These are phyloP conservation scores for Sphecodes monilicornis DNA, from an alignment of 2,888 invertebrate genomes.

Conservation along the genomic window DNA sequence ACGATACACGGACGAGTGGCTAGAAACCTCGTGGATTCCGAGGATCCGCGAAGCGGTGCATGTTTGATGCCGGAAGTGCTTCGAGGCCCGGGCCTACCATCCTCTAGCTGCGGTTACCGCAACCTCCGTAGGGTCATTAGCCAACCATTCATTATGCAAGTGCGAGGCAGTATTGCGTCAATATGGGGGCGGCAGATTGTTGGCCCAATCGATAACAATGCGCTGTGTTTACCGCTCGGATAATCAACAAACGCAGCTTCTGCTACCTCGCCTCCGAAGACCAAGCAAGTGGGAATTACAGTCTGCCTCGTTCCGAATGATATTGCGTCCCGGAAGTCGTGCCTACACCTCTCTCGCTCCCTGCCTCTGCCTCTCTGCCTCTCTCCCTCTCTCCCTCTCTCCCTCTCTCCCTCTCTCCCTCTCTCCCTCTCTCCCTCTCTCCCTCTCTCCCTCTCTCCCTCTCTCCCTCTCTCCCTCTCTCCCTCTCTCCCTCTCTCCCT, in stretches of 20 bases:
- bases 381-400: too few species aligned
- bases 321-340: slow-evolving; percentile 70
- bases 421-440: background rate
- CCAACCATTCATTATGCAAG: slow-evolving; percentile 82
- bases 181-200: slow-evolving; percentile 79
- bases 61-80: slow-evolving; percentile 82
- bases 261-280: slow-evolving; percentile 68
- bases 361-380: background rate
- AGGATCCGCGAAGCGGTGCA: slow-evolving; percentile 70
- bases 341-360: slow-evolving; percentile 1
- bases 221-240: slow-evolving; percentile 78
- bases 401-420: too few species aligned
- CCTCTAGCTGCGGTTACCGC: slow-evolving; percentile 80
- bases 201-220: slow-evolving; percentile 82
- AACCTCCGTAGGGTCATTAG: slow-evolving; percentile 82
- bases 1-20: slow-evolving; percentile 53
- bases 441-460: background rate
- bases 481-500: too few species aligned
- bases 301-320: slow-evolving; percentile 68
- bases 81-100: slow-evolving; percentile 71
- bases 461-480: background rate
- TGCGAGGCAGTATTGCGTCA: slow-evolving; percentile 81
- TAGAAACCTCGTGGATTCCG: slow-evolving; percentile 49
- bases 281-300: slow-evolving; percentile 72
- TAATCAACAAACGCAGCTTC: slow-evolving; percentile 79